These are phyloP conservation scores for Cryptophagus acutangulus DNA, from an alignment of 2,888 invertebrate genomes.

Conservation along the genomic window DNA sequence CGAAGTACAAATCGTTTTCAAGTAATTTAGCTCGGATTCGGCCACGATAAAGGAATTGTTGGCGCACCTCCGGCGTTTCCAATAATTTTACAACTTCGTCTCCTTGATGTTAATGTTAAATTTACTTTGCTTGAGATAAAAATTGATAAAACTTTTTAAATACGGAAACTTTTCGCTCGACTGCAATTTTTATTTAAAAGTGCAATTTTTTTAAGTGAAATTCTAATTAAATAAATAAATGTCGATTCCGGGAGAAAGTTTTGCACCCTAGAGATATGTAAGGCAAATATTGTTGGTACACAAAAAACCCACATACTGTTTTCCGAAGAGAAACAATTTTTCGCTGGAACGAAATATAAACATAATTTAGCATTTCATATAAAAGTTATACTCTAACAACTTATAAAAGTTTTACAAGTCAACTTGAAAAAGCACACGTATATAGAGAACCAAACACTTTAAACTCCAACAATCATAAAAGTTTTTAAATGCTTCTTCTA, in stretches of 20 bases:
- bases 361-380: constrained; percentile 31
- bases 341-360: constrained; percentile 3
- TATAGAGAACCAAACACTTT: constrained; percentile 27
- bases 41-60: constrained; percentile 5
- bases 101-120: constrained; percentile 6
- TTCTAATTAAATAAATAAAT: too few relatives aligned
- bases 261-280: too few relatives aligned
- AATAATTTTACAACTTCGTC: constrained; percentile 7
- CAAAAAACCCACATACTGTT: constrained; percentile 10
- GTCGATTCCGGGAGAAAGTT: too few relatives aligned
- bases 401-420: constrained; percentile 30
- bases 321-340: constrained; percentile 10
- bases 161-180: too few relatives aligned
- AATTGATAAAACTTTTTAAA: constrained; percentile 5
- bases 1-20: constrained; percentile 6
- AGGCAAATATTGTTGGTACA: too few relatives aligned
- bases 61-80: constrained; percentile 6
- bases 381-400: constrained; percentile 35
- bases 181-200: too few relatives aligned
- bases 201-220: too few relatives aligned
- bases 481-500: constrained; percentile 6
- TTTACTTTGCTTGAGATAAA: neutral
- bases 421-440: constrained; percentile 32
- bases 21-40: constrained; percentile 7
- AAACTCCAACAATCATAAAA: constrained; percentile 31